Percentiles rank a stretch among this genome's conserved stretches.
Evolutionary conservation across 2,888 invertebrate species (phyloP).

Genomic region (Athetis lepigone): DNA sequence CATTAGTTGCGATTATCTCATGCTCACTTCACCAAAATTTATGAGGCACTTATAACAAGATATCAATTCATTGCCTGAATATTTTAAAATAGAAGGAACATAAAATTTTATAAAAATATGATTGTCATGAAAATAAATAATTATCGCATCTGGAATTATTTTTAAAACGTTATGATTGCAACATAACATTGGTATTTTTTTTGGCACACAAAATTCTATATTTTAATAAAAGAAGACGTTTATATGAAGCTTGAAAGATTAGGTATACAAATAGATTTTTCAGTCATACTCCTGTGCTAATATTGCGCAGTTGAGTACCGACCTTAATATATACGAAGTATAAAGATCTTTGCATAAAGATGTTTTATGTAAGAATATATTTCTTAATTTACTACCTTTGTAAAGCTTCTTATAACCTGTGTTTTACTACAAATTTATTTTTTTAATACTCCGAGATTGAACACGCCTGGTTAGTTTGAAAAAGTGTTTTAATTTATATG

Average conservation of each 20-base stretch:
- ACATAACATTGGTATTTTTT: background rate
- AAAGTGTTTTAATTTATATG: background rate
- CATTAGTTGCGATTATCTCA: too few relatives aligned
- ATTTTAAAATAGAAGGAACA: too few relatives aligned
- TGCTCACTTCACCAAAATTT: too few relatives aligned
- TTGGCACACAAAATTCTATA: background rate
- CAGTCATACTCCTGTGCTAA: constrained; percentile 18
- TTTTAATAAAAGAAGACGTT: constrained; percentile 18
- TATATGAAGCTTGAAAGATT: constrained; percentile 4
- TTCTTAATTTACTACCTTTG: constrained; percentile 31
- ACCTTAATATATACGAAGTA: constrained; percentile 26
- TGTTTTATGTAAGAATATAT: constrained; percentile 33
- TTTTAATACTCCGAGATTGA: constrained; percentile 23
- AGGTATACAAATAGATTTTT: constrained; percentile 36
- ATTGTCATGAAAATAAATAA: too few relatives aligned
- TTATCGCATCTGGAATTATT: background rate
- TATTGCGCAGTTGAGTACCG: constrained; percentile 12
- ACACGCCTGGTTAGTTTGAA: constrained; percentile 5
- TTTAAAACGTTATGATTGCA: background rate
- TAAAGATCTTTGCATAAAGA: constrained; percentile 26
- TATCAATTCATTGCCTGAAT: too few relatives aligned
- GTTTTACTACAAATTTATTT: constrained; percentile 12
- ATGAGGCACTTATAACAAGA: too few relatives aligned
- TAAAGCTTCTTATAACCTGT: constrained; percentile 17
- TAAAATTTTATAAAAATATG: too few relatives aligned